Evolutionary conservation across 2,113 vertebrate genomes (phyloP), one percentile per base, ranked within the genome.

Genomic region (Macrotus californicus): DNA sequence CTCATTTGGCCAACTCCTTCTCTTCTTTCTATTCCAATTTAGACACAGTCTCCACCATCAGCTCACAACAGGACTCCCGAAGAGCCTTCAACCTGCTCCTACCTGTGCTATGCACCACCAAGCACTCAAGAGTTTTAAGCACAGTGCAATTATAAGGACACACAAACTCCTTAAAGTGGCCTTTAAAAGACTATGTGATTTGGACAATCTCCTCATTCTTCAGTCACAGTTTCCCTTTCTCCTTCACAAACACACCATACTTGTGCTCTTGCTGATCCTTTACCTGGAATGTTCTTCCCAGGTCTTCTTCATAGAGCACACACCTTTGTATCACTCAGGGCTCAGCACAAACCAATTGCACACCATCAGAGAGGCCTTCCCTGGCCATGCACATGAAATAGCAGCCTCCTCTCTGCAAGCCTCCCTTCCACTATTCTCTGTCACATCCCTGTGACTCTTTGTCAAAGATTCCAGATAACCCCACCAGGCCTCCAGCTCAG

Each of bases 31-130:
- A 15, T 70, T 43, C 29, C 64, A 56, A 6, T 1, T 61, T 10
- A 72, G 52, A 43, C 24, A 3, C 3, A 14, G 1, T 85, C 48
- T 36, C 41, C 15, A 56, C 54, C 79, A 21, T 36, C 43, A 50
- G 70, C 59, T 90, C 52, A 14, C 81, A 72, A 39, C 2, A 24
- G 52, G 61, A 80, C 48, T 52, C n/a, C 52, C 36, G 50, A 26
- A 34, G 7, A 50, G 19, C 16, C 31, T 77, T 66, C 70, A 59
- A 10, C 36, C 34, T 56, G 52, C 19, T 36, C 22, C 31, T 7
- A 3, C 10, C 3, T 24, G 0, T 1, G 5, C 26, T 12, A 39
- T 56, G 31, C 6, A 16, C n/a, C 72, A 46, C 7, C n/a, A 61
- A 77, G 31, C 3, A 0, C 26, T 9, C 56, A 7, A 7, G 29